Evolutionary conservation across 2,888 invertebrate species (phyloP).

Genomic region (Andrena hattorfiana): DNA sequence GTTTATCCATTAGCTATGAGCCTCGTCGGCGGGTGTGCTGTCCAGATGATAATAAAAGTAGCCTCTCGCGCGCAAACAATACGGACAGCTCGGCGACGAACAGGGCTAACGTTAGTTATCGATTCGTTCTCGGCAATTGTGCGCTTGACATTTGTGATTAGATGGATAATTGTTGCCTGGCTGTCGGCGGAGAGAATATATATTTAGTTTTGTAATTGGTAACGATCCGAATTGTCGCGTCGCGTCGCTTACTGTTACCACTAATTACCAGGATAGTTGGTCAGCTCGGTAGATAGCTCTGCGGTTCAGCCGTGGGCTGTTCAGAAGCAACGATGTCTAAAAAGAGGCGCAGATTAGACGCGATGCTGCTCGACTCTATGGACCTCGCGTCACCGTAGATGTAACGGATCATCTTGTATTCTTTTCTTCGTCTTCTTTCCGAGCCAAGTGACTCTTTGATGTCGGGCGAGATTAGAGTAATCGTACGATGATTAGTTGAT

Average conservation of each 20-base stretch:
- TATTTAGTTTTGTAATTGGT: conserved; percentile 44
- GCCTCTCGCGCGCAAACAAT: conserved; percentile 1
- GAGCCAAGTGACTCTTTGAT: conserved; percentile 9
- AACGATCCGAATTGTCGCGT: conserved; percentile 4
- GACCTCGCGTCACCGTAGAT: background rate
- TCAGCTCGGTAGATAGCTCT: conserved; percentile 19
- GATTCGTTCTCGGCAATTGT: conserved; percentile 33
- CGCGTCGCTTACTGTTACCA: conserved; percentile 28
- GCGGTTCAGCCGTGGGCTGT: conserved; percentile 2
- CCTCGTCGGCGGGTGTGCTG: conserved; percentile 50
- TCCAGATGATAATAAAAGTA: conserved; percentile 50
- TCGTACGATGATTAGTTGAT: conserved; percentile 23
- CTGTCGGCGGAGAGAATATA: conserved; percentile 3
- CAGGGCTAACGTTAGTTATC: conserved; percentile 12
- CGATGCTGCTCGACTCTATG: conserved; percentile 8
- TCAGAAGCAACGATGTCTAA: conserved; percentile 42
- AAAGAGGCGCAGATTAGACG: background rate
- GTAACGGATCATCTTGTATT: background rate
- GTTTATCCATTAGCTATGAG: conserved; percentile 23
- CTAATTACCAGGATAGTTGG: conserved; percentile 22
- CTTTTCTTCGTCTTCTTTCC: conserved; percentile 3
- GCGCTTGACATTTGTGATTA: conserved; percentile 50
- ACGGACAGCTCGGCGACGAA: conserved; percentile 22
- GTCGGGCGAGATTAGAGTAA: conserved; percentile 24
- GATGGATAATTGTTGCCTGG: conserved; percentile 29